A percentile compares a stretch with the other conserved stretches of the same genome.
Conservation (phyloP, 2,888 invertebrate species). For the Cephus runcator region DNA sequence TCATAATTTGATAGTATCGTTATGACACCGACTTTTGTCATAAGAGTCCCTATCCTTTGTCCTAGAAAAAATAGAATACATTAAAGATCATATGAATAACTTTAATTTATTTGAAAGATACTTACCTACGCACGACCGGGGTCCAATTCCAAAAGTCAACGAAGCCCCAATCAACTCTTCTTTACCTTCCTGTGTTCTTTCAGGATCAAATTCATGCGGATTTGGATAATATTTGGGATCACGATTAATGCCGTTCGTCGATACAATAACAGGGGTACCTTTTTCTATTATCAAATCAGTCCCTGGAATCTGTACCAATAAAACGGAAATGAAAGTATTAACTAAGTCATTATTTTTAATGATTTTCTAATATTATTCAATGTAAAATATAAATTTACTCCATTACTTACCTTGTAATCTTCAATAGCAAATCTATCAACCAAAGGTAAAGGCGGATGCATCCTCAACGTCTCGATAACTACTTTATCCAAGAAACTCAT, state of each 20-base stretch:
- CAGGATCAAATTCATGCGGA: constrained; percentile 42
- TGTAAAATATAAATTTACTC: neutral
- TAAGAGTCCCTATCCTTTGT: constrained; percentile 41
- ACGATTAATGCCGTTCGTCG: constrained; percentile 39
- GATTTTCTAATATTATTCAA: no score
- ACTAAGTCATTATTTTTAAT: neutral
- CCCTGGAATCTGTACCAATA: constrained; percentile 36
- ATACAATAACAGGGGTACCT: constrained; percentile 39
- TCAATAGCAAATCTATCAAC: constrained; percentile 39
- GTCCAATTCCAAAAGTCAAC: constrained; percentile 50
- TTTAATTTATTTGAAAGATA: neutral
- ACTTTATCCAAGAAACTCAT: constrained; percentile 45
- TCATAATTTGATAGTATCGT: constrained; percentile 39
- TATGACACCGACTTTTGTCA: constrained; percentile 41
- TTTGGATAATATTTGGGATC: constrained; percentile 44
- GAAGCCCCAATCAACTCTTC: constrained; percentile 28
- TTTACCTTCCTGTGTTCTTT: constrained; percentile 33
- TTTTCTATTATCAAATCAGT: constrained; percentile 42
- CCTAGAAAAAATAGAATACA: constrained; percentile 29
- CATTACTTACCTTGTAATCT: constrained; percentile 41
- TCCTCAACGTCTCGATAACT: constrained; percentile 45
- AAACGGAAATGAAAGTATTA: neutral
- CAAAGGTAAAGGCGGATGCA: constrained; percentile 49
- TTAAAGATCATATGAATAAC: constrained; percentile 8
- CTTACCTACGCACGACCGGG: constrained; percentile 49